Evolutionary conservation across 2,888 invertebrate genomes (phyloP), one percentile per base, ranked within the genome.

Genomic region (Adelphocoris suturalis): DNA sequence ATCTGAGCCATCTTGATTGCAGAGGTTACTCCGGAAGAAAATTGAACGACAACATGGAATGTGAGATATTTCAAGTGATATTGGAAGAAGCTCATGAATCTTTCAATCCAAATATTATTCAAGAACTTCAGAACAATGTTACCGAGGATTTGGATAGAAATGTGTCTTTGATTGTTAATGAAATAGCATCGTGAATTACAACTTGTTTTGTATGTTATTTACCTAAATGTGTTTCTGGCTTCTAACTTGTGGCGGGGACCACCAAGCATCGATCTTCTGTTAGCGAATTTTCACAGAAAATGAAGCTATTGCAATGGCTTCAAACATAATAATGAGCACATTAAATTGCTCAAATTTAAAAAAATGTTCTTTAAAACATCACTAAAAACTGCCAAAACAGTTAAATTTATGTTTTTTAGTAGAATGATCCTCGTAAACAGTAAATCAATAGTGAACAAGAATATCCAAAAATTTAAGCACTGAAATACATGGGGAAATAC

Each of bases 41-140:
- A 93, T 93, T 99, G 3, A 96, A 97, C 92, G 97, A 98, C 92
- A 99, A 99, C 93, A 94, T 99, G 47, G 97, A 99, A 92, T 99
- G 99, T 94, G 99, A 99, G 95, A 99, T 99, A 93, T 99, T 99
- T 94, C 98, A 98, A 93, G 97, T 96, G 0, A 95, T 99, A 90
- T 93, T 98, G 28, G 99, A 99, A 92, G 99, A 99, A 93, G 99
- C 99, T 0, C 95, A 95, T 92, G 96, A 96, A 48, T 96, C 98
- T 0, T 99, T 99, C 93, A 95, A 96, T 91, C 93, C 94, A 47
- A 96, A 97, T 89, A 97, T 99, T 91, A 96, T 99, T 7, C 95
- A 96, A 92, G 96, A 97, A 93, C 93, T 99, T 1, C 95, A 94
- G 57, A 98, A 97, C 92, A 96, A 97, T 92, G 96, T 95, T 0